phyloP scores from a whole-genome alignment of 1,140 invertebrate species.

The Achatina immaculata region DNA sequence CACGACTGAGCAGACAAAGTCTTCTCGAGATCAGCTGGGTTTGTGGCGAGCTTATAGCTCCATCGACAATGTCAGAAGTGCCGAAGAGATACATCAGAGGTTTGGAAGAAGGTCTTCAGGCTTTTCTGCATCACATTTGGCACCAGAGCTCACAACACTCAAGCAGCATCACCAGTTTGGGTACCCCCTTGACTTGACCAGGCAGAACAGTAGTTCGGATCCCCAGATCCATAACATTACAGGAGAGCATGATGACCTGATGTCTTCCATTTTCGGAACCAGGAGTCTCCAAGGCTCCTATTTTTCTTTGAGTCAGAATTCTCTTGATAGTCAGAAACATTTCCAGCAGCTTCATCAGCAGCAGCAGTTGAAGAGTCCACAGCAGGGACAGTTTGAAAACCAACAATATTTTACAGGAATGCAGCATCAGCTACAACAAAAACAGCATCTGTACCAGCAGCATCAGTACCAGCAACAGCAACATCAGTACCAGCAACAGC shows the following conservation, averaged over 20 bases:
- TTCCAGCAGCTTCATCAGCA: constrained; percentile 16
- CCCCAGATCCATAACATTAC: constrained; percentile 76
- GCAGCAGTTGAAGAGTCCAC: neutral
- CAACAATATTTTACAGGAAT: constrained; percentile 45
- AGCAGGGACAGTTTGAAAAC: neutral
- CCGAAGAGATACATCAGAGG: neutral
- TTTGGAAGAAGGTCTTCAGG: neutral
- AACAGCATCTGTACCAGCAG: too few relatives aligned
- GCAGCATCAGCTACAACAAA: too few relatives aligned
- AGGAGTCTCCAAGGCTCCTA: neutral
- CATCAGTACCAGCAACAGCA: constrained; percentile 63
- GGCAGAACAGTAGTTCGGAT: constrained; percentile 76
- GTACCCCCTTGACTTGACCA: constrained; percentile 42
- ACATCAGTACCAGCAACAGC: too few relatives aligned
- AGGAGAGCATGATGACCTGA: constrained; percentile 14
- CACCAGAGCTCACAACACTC: constrained; percentile 44
- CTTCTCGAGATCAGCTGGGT: neutral
- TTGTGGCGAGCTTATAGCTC: constrained; percentile 28
- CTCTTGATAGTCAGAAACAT: neutral
- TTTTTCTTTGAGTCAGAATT: neutral
- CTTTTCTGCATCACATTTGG: constrained; percentile 3
- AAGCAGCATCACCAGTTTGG: constrained; percentile 46
- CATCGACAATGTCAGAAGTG: constrained; percentile 7
- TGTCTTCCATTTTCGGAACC: neutral
- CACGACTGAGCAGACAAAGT: neutral